phyloP scores from a whole-genome alignment of 2,888 invertebrate genomes.

The Bembecia ichneumoniformis region DNA sequence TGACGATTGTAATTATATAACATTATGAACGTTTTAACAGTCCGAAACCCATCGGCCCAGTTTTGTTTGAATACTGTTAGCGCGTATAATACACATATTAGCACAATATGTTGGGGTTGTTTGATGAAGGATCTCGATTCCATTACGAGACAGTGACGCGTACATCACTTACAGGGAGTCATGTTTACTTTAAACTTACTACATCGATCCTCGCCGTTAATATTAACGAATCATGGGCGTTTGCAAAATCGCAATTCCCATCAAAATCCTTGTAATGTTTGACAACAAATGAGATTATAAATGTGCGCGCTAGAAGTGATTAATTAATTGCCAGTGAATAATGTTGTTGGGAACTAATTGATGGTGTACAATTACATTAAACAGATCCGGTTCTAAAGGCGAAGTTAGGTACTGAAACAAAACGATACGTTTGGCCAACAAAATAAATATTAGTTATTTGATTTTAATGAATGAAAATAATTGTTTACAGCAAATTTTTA shows the following conservation, averaged over 20 bases:
- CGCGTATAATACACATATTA: conserved; percentile 49
- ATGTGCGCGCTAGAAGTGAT: conserved; percentile 3
- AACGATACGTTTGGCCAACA: not conserved
- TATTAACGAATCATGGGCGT: conserved; percentile 8
- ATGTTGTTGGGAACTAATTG: conserved; percentile 29
- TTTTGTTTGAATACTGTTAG: conserved; percentile 61
- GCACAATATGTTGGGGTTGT: conserved; percentile 48
- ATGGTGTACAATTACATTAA: conserved; percentile 31
- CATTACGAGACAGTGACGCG: conserved; percentile 34
- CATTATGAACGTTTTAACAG: conserved; percentile 35
- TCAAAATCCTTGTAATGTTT: not conserved
- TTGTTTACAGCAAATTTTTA: not conserved
- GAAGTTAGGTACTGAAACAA: not conserved
- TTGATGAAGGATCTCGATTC: conserved; percentile 48
- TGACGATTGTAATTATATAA: conserved; percentile 32
- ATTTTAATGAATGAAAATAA: not conserved
- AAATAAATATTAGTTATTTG: too few relatives aligned
- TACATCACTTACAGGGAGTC: conserved; percentile 26
- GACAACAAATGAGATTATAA: not conserved
- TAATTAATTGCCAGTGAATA: conserved; percentile 19
- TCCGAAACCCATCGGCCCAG: conserved; percentile 49
- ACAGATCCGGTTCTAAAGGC: conserved; percentile 10
- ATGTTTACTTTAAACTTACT: conserved; percentile 17
- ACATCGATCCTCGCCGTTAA: conserved; percentile 2
- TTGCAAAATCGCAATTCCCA: not conserved